A percentile compares a stretch with the other conserved stretches of the same genome.
These are phyloP conservation scores for Monochamus alternatus DNA, from an alignment of 2,888 invertebrate genomes.

Conservation along the genomic window DNA sequence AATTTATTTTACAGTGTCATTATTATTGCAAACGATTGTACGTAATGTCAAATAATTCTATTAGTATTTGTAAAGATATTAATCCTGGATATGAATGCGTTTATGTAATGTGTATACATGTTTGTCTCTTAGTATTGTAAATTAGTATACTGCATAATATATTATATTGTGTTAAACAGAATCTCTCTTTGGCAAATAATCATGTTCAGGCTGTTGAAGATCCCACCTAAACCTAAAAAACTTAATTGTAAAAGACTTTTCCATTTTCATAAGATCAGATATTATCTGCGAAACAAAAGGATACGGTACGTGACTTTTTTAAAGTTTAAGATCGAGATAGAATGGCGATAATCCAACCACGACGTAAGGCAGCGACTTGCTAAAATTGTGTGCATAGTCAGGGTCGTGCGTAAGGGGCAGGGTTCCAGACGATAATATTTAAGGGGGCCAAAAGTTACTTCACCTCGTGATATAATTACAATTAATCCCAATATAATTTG, in stretches of 20 bases:
- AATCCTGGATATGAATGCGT: no score
- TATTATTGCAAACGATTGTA: no score
- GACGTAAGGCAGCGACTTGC: conserved; percentile 13
- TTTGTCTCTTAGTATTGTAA: no score
- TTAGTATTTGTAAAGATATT: no score
- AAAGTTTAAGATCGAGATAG: conserved; percentile 8
- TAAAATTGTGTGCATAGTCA: background rate
- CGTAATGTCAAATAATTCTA: no score
- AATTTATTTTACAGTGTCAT: no score
- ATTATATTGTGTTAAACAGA: no score
- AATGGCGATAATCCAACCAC: conserved; percentile 6
- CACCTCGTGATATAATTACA: no score
- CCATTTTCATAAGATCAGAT: conserved; percentile 31
- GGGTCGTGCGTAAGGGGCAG: background rate
- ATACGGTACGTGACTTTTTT: conserved; percentile 32
- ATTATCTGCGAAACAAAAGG: conserved; percentile 34
- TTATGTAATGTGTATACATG: no score
- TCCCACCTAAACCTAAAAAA: conserved; percentile 19
- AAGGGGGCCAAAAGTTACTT: background rate
- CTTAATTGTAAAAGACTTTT: conserved; percentile 19
- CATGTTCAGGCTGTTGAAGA: background rate
- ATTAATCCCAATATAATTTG: no score
- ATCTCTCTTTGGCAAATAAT: no score
- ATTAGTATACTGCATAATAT: no score
- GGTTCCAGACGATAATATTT: background rate